Evolutionary conservation across 2,797 vertebrate species (phyloP), one percentile per base, ranked within the genome.

Genomic region (Miichthys miiuy): DNA sequence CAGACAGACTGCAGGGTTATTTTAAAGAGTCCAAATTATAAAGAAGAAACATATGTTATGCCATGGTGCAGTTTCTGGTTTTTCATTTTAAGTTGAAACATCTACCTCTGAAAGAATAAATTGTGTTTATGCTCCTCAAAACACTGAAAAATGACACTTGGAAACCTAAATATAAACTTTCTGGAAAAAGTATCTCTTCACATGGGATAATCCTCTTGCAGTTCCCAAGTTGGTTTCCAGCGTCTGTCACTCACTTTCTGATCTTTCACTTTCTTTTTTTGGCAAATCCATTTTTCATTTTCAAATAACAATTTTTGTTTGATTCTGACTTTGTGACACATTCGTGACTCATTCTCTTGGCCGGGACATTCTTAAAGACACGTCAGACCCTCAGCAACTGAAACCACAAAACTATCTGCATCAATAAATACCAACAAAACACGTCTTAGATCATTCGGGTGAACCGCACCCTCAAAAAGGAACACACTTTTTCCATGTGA

Each of bases 11-110:
- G 50, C 1, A 0, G 68, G 65, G n/a, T 21, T n/a, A 5, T 41
- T 52, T 57, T 56, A 63, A 77, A 27, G 62, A 51, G 20, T 56
- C 25, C 21, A 44, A 50, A 62, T n/a, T 7, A 20, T 21, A n/a
- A n/a, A 42, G 20, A 2, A 27, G 18, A 42, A 14, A 11, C 7
- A 3, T 6, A 38, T 21, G 6, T 57, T 27, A 13, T 44, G 34
- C 3, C 6, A 23, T 23, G 16, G 14, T 23, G 34, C 25, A 0
- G 27, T 51, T 65, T 65, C 38, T 50, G 60, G 16, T 44, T 9
- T 38, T 7, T 9, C 34, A 38, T 38, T 38, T 38, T 8, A 38
- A 9, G 34, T 38, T 38, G 8, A 38, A 38, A 38, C 34, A 7
- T 30, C 23, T 18, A 14, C 18, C 10, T 5, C 13, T 9, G 6